phyloP scores from a whole-genome alignment of 1,140 invertebrate genomes.

The Magallana angulata region DNA sequence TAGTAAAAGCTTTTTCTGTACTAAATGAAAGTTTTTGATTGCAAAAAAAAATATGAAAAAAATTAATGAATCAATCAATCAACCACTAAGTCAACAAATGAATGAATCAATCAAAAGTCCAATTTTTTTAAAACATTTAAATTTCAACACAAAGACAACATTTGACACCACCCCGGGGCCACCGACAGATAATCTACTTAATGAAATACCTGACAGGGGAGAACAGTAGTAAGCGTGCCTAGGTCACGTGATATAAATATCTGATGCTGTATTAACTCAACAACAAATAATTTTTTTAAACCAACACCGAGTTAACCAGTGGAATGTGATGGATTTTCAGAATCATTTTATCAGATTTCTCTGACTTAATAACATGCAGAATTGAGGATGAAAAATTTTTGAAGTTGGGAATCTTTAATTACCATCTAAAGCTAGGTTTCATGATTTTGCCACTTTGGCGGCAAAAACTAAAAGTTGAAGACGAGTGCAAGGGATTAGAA shows the following conservation, averaged over 20 bases:
- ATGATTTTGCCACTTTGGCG: neutral
- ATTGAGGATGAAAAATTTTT: neutral
- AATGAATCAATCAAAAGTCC: too few species aligned
- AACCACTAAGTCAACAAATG: too few species aligned
- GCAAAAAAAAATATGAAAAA: too few species aligned
- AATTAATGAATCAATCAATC: too few species aligned
- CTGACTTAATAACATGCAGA: conserved; percentile 15
- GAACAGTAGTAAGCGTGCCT: neutral
- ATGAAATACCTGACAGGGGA: neutral
- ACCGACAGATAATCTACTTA: neutral
- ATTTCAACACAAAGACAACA: too few species aligned
- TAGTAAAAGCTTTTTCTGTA: too few species aligned
- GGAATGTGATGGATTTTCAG: neutral
- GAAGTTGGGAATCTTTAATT: neutral
- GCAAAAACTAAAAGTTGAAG: conserved; percentile 4
- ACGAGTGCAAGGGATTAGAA: conserved; percentile 19
- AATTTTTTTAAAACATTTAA: too few species aligned
- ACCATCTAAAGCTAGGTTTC: neutral
- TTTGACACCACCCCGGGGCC: too few species aligned
- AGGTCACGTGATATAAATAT: neutral
- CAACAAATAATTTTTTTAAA: too few species aligned
- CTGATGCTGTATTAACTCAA: neutral
- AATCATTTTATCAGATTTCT: conserved; percentile 3
- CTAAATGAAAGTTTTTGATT: too few species aligned
- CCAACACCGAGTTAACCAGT: conserved; percentile 7